Conservation (phyloP, 2,113 vertebrate genomes). For the Myodes glareolus region DNA sequence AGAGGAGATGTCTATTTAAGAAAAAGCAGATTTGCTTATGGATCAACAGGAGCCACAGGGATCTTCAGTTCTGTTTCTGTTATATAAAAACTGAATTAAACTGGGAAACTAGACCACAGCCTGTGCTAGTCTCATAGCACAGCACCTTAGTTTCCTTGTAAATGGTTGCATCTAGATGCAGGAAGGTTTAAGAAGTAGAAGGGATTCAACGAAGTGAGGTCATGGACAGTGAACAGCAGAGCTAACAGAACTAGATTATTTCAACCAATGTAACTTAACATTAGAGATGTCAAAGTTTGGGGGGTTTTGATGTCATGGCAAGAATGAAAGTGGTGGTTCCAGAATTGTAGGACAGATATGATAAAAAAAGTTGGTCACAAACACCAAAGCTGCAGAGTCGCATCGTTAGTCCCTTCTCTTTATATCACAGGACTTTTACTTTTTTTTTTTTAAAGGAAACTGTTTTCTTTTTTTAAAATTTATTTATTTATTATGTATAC, state of each 20-base stretch:
- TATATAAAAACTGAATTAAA: constrained; percentile 73
- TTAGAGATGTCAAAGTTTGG: neutral
- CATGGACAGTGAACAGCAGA: neutral
- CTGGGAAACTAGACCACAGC: constrained; percentile 69
- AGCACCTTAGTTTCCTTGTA: neutral
- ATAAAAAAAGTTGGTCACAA: neutral
- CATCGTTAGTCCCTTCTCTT: neutral
- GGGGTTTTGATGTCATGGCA: neutral
- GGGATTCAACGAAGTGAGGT: neutral
- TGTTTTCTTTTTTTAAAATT: too few relatives aligned
- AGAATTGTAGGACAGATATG: neutral
- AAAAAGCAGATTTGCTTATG: constrained; percentile 70
- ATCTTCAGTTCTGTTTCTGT: constrained; percentile 77
- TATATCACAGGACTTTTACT: neutral
- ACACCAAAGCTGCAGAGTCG: neutral
- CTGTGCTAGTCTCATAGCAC: neutral
- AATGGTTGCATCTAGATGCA: neutral
- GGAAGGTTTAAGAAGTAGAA: neutral
- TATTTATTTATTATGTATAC: too few relatives aligned
- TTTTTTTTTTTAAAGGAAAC: too few relatives aligned
- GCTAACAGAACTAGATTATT: neutral
- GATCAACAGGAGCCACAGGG: constrained; percentile 81
- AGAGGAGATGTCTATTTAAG: constrained; percentile 84
- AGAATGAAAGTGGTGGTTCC: neutral
- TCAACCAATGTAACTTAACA: neutral